phyloP scores from a whole-genome alignment of 2,113 vertebrate genomes.

The Takifugu bimaculatus region DNA sequence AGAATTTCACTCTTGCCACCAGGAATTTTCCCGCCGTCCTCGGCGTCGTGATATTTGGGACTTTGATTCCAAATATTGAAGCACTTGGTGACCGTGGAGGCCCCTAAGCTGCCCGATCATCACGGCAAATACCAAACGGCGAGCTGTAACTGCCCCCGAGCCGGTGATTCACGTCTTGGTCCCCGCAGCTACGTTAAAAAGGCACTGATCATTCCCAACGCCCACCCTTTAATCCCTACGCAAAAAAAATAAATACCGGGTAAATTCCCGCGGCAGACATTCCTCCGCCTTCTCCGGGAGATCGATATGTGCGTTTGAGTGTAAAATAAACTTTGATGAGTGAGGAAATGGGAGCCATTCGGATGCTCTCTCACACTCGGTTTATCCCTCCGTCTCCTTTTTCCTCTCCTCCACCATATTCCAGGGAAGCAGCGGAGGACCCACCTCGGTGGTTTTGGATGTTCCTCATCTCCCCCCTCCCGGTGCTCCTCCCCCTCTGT shows the following conservation, averaged over 20 bases:
- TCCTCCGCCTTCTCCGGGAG: slow-evolving; percentile 63
- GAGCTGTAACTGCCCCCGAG: slow-evolving; percentile 50
- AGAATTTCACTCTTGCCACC: no score
- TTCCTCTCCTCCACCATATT: slow-evolving; percentile 10
- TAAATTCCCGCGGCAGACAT: slow-evolving; percentile 66
- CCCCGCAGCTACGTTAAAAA: slow-evolving; percentile 69
- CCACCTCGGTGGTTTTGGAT: slow-evolving; percentile 5
- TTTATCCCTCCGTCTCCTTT: slow-evolving; percentile 55
- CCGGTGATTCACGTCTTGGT: slow-evolving; percentile 61
- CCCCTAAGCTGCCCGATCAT: slow-evolving; percentile 52
- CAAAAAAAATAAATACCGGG: slow-evolving; percentile 74
- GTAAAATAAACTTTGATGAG: slow-evolving; percentile 92
- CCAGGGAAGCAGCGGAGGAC: no score
- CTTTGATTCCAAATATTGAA: slow-evolving; percentile 41
- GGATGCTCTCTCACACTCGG: slow-evolving; percentile 72
- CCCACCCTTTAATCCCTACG: slow-evolving; percentile 67
- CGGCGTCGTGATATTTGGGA: background rate
- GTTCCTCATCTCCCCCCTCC: slow-evolving; percentile 16
- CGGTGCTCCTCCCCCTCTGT: slow-evolving; percentile 21
- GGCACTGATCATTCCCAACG: slow-evolving; percentile 61
- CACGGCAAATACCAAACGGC: slow-evolving; percentile 45
- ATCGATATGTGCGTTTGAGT: slow-evolving; percentile 86
- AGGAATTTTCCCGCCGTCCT: no score
- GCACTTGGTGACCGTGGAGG: slow-evolving; percentile 22
- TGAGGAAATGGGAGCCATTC: slow-evolving; percentile 79